phyloP scores from a whole-genome alignment of 2,113 vertebrate genomes.

The Odobenus rosmarus region DNA sequence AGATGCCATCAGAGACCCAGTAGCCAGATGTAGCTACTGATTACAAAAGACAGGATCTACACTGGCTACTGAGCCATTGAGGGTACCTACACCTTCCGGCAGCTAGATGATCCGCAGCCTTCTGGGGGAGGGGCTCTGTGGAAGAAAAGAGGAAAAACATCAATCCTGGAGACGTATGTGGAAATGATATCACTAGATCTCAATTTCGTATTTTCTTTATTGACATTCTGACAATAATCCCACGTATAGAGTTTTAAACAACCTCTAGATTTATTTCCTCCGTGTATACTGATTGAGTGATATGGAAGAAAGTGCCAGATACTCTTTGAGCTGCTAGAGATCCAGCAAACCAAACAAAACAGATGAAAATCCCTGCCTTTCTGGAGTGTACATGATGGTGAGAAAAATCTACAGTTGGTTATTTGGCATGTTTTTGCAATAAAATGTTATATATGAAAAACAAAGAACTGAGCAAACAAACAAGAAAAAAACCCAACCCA shows the following conservation, averaged over 20 bases:
- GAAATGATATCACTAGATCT: constrained; percentile 5
- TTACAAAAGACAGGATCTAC: constrained; percentile 97
- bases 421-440: not conserved
- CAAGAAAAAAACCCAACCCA: not conserved
- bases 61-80: constrained; percentile 99
- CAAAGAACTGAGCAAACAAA: not conserved
- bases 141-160: constrained; percentile 77
- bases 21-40: constrained; percentile 99
- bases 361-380: not conserved
- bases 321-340: not conserved
- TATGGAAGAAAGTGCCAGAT: not conserved
- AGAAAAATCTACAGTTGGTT: constrained; percentile 25
- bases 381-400: not conserved
- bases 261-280: not conserved
- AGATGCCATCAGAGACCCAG: constrained; percentile 98
- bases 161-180: constrained; percentile 27
- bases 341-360: not conserved
- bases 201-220: not conserved
- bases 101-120: constrained; percentile 54
- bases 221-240: not conserved
- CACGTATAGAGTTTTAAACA: not conserved
- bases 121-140: constrained; percentile 75
- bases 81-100: constrained; percentile 77
- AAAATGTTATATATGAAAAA: not conserved
- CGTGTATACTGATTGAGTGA: not conserved